Evolutionary conservation across 2,113 vertebrate genomes (phyloP).

Genomic region (Chaenocephalus aceratus): DNA sequence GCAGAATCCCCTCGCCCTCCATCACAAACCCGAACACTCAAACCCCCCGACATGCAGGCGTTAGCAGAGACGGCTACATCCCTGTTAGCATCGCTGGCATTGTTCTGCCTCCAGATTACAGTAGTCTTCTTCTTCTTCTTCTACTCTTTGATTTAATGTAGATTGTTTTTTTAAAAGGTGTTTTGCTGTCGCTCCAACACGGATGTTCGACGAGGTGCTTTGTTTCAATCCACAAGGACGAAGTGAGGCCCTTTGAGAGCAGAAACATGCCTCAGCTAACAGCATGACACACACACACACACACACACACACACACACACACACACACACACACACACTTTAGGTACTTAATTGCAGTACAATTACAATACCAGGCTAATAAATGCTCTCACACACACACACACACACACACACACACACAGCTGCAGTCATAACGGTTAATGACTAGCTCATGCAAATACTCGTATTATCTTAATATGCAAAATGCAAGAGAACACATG

Average conservation of each 20-base stretch:
- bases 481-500: not conserved
- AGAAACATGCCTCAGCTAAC: slow-evolving; percentile 30
- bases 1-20: slow-evolving; percentile 53
- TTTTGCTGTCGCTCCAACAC: slow-evolving; percentile 12
- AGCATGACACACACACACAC: slow-evolving; percentile 18
- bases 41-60: slow-evolving; percentile 1
- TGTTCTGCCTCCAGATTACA: slow-evolving; percentile 51
- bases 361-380: not conserved
- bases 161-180: not conserved
- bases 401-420: not conserved
- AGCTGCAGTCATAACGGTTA: not conserved
- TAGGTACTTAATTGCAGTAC: slow-evolving; percentile 11
- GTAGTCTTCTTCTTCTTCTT: slow-evolving; percentile 36
- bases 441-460: no score
- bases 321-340: not conserved
- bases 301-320: slow-evolving; percentile 9
- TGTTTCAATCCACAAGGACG: slow-evolving; percentile 56
- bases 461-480: not conserved
- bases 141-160: slow-evolving; percentile 11
- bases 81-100: slow-evolving; percentile 31
- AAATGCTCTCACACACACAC: not conserved
- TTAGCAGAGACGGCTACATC: slow-evolving; percentile 40
- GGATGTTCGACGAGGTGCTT: slow-evolving; percentile 37
- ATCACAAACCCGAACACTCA: slow-evolving; percentile 43
- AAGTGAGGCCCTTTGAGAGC: slow-evolving; percentile 32